phyloP scores from a whole-genome alignment of 2,888 invertebrate genomes.

The Hypolimnas misippus region DNA sequence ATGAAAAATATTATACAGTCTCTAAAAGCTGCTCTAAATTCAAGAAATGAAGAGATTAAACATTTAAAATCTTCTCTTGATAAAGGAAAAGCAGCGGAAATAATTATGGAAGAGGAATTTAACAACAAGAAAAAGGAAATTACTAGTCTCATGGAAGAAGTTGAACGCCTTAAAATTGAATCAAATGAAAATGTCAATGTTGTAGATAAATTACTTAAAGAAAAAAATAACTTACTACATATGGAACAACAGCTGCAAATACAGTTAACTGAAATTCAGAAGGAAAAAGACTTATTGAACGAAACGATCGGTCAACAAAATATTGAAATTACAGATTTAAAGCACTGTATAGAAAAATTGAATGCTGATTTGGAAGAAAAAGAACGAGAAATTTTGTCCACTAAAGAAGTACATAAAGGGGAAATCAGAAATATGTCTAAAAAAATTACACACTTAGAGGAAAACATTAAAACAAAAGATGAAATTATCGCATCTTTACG shows the following conservation, averaged over 20 bases:
- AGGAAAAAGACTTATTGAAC: slow-evolving; percentile 24
- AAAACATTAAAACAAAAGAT: slow-evolving; percentile 51
- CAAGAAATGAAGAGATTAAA: slow-evolving; percentile 61
- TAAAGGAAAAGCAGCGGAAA: slow-evolving; percentile 25
- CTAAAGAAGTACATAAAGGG: slow-evolving; percentile 46
- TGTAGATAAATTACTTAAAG: slow-evolving; percentile 52
- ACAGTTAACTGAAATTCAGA: slow-evolving; percentile 45
- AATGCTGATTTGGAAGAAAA: slow-evolving; percentile 42
- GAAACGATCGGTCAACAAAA: slow-evolving; percentile 43
- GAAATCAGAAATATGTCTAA: slow-evolving; percentile 47
- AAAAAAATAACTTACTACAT: slow-evolving; percentile 47
- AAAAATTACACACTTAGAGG: slow-evolving; percentile 51
- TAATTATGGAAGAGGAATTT: slow-evolving; percentile 45
- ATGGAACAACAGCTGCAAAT: slow-evolving; percentile 48
- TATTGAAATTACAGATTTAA: slow-evolving; percentile 46
- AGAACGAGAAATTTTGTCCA: slow-evolving; percentile 46
- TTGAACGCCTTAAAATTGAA: slow-evolving; percentile 49
- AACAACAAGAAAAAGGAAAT: slow-evolving; percentile 53
- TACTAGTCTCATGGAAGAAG: slow-evolving; percentile 48
- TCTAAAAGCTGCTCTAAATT: slow-evolving; percentile 59
- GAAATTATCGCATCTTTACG: slow-evolving; percentile 50
- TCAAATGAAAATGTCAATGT: slow-evolving; percentile 49
- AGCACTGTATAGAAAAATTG: slow-evolving; percentile 50
- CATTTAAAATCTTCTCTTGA: slow-evolving; percentile 52
- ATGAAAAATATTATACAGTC: slow-evolving; percentile 68